These are phyloP conservation scores for Yponomeuta malinellus DNA, from an alignment of 2,888 invertebrate species.

Conservation along the genomic window DNA sequence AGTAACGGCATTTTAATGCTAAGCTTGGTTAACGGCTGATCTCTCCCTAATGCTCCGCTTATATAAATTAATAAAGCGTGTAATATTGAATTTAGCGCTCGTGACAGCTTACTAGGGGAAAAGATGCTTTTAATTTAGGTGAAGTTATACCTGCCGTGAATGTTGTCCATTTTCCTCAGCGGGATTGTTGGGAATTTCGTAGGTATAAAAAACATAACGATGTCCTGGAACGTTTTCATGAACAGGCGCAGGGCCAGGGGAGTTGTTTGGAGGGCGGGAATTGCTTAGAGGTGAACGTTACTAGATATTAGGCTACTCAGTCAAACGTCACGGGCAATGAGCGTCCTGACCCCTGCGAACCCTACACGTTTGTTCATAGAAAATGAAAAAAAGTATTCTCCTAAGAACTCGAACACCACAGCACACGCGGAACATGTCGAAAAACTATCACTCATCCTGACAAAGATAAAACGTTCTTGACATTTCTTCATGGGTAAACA, in stretches of 20 bases:
- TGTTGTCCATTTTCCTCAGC: neutral
- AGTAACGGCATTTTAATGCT: constrained; percentile 35
- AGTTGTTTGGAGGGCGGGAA: constrained; percentile 54
- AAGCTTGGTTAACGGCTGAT: constrained; percentile 20
- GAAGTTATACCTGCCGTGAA: neutral
- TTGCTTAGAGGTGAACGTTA: constrained; percentile 48
- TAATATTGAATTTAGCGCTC: constrained; percentile 2
- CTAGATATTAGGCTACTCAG: constrained; percentile 42
- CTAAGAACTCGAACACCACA: constrained; percentile 15
- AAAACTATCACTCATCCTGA: constrained; percentile 34
- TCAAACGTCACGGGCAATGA: constrained; percentile 53
- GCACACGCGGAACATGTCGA: constrained; percentile 25
- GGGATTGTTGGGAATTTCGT: neutral
- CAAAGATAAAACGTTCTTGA: constrained; percentile 32
- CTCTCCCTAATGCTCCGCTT: constrained; percentile 3
- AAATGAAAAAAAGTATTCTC: constrained; percentile 18
- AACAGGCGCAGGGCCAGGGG: constrained; percentile 41
- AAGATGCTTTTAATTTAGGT: neutral
- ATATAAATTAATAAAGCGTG: constrained; percentile 9
- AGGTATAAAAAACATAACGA: constrained; percentile 40
- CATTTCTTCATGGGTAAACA: constrained; percentile 16
- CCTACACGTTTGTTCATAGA: constrained; percentile 42
- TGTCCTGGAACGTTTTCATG: constrained; percentile 44
- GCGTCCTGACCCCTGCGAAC: constrained; percentile 40
- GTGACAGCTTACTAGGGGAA: neutral